Evolutionary conservation across 2,797 vertebrate species (phyloP).

Genomic region (Cyclopterus lumpus): DNA sequence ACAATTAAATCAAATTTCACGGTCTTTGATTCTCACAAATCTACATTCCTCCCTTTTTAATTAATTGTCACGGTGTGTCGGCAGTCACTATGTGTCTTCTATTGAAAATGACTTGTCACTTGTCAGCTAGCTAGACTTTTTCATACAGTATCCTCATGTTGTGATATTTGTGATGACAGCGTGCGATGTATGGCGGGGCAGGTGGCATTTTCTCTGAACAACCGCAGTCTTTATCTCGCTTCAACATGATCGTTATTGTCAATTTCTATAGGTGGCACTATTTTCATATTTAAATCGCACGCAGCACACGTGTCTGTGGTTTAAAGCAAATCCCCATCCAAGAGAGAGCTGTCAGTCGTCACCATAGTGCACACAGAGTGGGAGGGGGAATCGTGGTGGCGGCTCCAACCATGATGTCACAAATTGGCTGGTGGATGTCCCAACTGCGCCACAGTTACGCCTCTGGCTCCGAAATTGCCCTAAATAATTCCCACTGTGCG

Average conservation of each 20-base stretch:
- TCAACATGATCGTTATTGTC: neutral
- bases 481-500: conserved; percentile 39
- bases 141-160: no score
- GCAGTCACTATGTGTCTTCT: no score
- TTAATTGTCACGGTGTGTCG: no score
- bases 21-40: conserved; percentile 9
- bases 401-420: conserved; percentile 23
- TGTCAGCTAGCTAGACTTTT: no score
- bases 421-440: conserved; percentile 25
- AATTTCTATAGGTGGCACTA: conserved; percentile 8
- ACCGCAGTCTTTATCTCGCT: neutral
- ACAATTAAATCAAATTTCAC: conserved; percentile 41
- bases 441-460: neutral
- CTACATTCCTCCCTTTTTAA: conserved; percentile 25
- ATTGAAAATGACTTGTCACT: no score
- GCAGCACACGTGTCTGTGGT: neutral
- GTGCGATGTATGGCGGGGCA: no score
- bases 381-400: neutral
- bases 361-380: neutral
- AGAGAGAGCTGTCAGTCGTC: conserved; percentile 5
- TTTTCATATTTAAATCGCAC: conserved; percentile 9
- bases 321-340: conserved; percentile 12
- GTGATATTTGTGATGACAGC: no score
- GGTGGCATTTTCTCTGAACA: no score
- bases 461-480: conserved; percentile 44